Percentiles rank a stretch among this genome's conserved stretches.
phyloP scores from a whole-genome alignment of 35 echinoderm and acorn worm species.

The Heliocidaris erythrogramma region DNA sequence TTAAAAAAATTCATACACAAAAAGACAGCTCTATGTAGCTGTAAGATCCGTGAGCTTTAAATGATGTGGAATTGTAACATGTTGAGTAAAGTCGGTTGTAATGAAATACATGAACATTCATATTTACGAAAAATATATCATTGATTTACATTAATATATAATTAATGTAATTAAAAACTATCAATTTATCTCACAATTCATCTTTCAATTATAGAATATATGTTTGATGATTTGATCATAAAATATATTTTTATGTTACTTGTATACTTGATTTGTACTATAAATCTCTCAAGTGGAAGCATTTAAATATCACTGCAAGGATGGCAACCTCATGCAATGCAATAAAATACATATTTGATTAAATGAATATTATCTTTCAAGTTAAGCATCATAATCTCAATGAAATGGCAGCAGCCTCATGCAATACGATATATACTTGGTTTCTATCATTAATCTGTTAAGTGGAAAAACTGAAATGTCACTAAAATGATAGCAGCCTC shows the following conservation, averaged over 20 bases:
- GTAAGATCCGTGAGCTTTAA: not conserved
- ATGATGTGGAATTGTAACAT: not conserved
- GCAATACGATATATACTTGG: not conserved
- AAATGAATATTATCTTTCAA: not conserved
- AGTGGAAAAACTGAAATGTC: not conserved
- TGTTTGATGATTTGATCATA: not conserved
- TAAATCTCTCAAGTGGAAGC: not conserved
- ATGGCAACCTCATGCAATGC: not conserved
- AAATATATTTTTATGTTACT: not conserved
- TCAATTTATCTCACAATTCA: too few species aligned
- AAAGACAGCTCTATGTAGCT: not conserved
- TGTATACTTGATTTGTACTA: not conserved
- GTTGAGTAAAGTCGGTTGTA: not conserved
- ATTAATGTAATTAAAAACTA: too few species aligned
- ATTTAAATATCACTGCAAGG: not conserved
- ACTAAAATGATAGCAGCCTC: not conserved
- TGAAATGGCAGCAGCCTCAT: not conserved
- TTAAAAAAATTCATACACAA: not conserved
- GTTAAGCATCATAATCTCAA: not conserved
- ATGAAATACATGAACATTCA: not conserved
- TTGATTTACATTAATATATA: not conserved
- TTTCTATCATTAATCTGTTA: not conserved
- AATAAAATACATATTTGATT: not conserved
- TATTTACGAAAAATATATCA: not conserved
- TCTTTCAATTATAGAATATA: not conserved